Evolutionary conservation across 2,113 vertebrate species (phyloP), one percentile per base, ranked within the genome.

Genomic region (Gobius niger): DNA sequence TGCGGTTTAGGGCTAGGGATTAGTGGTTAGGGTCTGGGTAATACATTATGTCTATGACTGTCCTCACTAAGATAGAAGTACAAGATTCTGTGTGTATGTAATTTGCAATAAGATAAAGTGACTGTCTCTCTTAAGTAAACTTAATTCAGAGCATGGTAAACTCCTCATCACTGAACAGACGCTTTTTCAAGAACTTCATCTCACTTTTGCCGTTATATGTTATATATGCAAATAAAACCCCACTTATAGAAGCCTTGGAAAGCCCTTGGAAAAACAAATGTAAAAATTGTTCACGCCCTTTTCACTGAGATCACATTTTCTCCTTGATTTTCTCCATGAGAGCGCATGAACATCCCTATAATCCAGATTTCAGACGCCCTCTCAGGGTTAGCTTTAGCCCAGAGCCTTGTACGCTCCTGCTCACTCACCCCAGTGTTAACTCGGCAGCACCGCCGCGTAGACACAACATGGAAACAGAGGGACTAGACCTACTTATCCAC

Each of bases 341-440:
- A 14, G 41, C 54, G 40, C 19, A 47, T 47, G 63, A 64, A 44
- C 65, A 40, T 44, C 16, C 8, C 8, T 56, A 40, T 67, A 63
- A 41, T 82, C 77, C 47, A 64, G 18, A 66, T 78, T 65, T 53
- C 64, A 54, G 76, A 41, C 70, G 62, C 1, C 5, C 11, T 67
- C 40, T 44, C 69, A 51, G 74, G 41, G 12, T 7, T 47, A 5
- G 51, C 52, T 63, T n/a, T 49, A 13, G 54, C 76, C 63, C 7
- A 53, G 44, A 63, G 71, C 46, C 49, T 16, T 16, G 9, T 68
- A 46, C 59, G 63, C 63, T 61, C 60, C 52, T 57, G 72, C 66
- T 78, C 69, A 78, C 82, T 78, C 79, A 68, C 74, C 71, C 46
- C 73, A 72, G 63, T 72, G 66, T 76, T 82, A 77, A 82, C 78